Base-by-base conservation (phyloP, 2,888 invertebrate species). In the Lasioglossum marginatum region DNA sequence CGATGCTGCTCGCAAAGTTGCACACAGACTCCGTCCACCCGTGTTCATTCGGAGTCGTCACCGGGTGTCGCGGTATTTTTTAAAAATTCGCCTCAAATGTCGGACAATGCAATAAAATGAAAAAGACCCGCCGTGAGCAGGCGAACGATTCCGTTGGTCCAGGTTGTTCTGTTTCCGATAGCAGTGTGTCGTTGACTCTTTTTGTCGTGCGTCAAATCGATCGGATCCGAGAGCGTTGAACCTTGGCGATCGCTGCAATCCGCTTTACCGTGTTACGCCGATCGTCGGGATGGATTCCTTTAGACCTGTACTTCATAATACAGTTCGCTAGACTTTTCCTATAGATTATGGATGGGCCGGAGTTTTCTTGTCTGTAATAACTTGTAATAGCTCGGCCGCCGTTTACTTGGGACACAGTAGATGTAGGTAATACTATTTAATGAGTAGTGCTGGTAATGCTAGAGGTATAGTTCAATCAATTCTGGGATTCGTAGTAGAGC, bases 151-250 rank as follows among this genome's bases (percentile, higher is more conserved):
- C 27, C 23, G 14, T 34, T 34, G 45, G 12, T 16, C 43, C 27
- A 63, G 66, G 37, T 48, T 27, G 68, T 68, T n/a, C 34, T 37
- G 60, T 76, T 63, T 43, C 31, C 76, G 57, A 63, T 48, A 40
- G 12, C 19, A 5, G 43, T 31, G 6, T 14, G 4, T 19, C 37
- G 23, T 48, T 63, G 48, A 72, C 72, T 52, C 72, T 75, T 73
- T 66, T 34, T 40, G 27, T 52, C 57, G 45, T 19, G 68, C 27
- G 31, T 34, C 45, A 40, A 52, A 81, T 72, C 76, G 83, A 81
- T 83, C 83, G 81, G 31, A 70, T n/a, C 27, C 37, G 27, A 1
- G 31, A 27, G n/a, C 74, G 40, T 43, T 34, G 40, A 71, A 82
- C 75, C 71, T 82, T 23, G 81, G n/a, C 68, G 48, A 70, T 34